Percentiles rank a stretch among this genome's conserved stretches.
Evolutionary conservation across 1,140 invertebrate species (phyloP).

Genomic region (Hirudo medicinalis): DNA sequence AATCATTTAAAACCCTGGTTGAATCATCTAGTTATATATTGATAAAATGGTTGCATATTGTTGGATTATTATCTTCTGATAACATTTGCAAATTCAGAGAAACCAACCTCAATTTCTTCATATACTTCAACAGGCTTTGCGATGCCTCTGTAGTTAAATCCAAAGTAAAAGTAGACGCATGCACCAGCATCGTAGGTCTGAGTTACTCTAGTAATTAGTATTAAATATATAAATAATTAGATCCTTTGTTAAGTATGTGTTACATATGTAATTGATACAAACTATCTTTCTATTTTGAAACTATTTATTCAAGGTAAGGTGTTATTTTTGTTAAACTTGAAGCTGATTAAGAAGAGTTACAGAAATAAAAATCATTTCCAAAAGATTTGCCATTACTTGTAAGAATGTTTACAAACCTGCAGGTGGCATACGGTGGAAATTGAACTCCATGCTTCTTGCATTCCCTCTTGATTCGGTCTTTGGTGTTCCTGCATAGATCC

Average conservation of each 20-base stretch:
- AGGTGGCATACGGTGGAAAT: conserved; percentile 41
- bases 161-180: conserved; percentile 97
- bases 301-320: too few species aligned
- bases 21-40: neutral
- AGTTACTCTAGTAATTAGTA: conserved; percentile 54
- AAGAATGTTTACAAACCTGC: conserved; percentile 31
- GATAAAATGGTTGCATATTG: too few species aligned
- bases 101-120: conserved; percentile 53
- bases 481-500: conserved; percentile 75
- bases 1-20: neutral
- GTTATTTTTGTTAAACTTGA: too few species aligned
- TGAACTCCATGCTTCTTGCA: conserved; percentile 49
- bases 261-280: too few species aligned
- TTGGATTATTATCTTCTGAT: neutral
- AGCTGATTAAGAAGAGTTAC: too few species aligned
- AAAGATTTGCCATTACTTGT: too few species aligned
- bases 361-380: too few species aligned
- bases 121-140: conserved; percentile 60
- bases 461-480: conserved; percentile 60
- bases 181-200: conserved; percentile 94
- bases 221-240: conserved; percentile 22
- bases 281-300: too few species aligned
- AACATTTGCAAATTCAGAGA: neutral
- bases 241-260: too few species aligned
- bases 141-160: conserved; percentile 60